Base-by-base conservation (phyloP, 2,888 invertebrate species). In the Dicyrtoma fusca region DNA sequence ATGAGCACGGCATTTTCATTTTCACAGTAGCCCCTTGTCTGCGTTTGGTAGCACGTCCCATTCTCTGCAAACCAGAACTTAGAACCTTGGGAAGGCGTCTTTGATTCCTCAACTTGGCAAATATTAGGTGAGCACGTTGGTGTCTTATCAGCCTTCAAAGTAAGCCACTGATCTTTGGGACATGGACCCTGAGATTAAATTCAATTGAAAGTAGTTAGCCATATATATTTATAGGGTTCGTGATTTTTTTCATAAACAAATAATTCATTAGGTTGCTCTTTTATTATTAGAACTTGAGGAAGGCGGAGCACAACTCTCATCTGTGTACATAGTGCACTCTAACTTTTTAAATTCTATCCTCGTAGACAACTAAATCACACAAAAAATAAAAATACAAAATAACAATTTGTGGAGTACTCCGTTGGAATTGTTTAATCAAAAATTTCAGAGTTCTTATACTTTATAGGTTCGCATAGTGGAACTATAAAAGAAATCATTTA, bases 11-110 rank as follows among this genome's bases (percentile, higher is more conserved):
- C 70, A 13, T 49, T 19, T 8, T 61, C 49, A 23, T 49, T 34
- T 14, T 26, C 62, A 51, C 70, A 70, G 26, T 63, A 63, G 0
- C 70, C 70, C 14, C 53, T n/a, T 6, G 62, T 62, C 4, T 47
- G 21, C 1, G 70, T 70, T 34, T 53, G 70, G 21, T 70, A 63
- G 25, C 70, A 70, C 1, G 62, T 63, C n/a, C 70, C 70, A 23
- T 70, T 63, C 21, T 70, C 62, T 0, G 70, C 49, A 21, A 70
- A 62, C 70, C 70, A 70, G 17, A 63, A 70, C 1, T 47, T 26
- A 4, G 70, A 63, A 4, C 70, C 70, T 14, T 42, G 26, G 1
- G 70, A 53, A 6, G 70, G 63, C 1, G 34, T 42, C 21, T 63
- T 25, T 13, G 61, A 23, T 44, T 70, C 42, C 44, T 62, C 63